phyloP scores from a whole-genome alignment of 2,113 vertebrate species.

The Malaclemys terrapin region DNA sequence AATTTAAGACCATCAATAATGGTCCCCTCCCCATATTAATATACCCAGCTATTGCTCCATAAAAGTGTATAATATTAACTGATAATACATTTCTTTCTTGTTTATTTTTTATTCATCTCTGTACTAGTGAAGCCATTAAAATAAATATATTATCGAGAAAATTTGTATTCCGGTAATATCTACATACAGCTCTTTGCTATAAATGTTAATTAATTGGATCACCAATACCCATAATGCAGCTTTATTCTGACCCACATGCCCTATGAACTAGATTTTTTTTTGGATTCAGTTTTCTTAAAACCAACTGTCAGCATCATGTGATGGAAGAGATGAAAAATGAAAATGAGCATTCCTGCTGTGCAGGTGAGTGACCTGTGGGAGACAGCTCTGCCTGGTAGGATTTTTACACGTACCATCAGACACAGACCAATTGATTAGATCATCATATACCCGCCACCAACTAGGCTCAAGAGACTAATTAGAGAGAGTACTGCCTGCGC shows the following conservation, averaged over 20 bases:
- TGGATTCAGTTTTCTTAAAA: constrained; percentile 84
- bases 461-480: constrained; percentile 92
- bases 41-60: background rate
- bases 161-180: constrained; percentile 75
- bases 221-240: constrained; percentile 85
- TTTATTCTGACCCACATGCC: constrained; percentile 82
- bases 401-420: constrained; percentile 87
- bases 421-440: constrained; percentile 91
- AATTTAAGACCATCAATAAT: constrained; percentile 40
- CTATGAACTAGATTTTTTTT: constrained; percentile 86
- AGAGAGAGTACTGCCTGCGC: constrained; percentile 88
- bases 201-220: constrained; percentile 86
- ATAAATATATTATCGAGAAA: constrained; percentile 73
- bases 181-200: constrained; percentile 74
- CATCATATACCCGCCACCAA: constrained; percentile 88
- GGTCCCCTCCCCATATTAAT: background rate
- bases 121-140: constrained; percentile 53
- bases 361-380: constrained; percentile 89
- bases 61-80: constrained; percentile 45
- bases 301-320: constrained; percentile 85
- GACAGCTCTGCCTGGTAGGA: constrained; percentile 84
- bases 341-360: constrained; percentile 83
- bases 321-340: constrained; percentile 85
- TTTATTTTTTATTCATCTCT: constrained; percentile 49
- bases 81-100: constrained; percentile 20